Base-by-base conservation (phyloP, 2,113 vertebrate genomes). In the Gnathonemus longibarbis region DNA sequence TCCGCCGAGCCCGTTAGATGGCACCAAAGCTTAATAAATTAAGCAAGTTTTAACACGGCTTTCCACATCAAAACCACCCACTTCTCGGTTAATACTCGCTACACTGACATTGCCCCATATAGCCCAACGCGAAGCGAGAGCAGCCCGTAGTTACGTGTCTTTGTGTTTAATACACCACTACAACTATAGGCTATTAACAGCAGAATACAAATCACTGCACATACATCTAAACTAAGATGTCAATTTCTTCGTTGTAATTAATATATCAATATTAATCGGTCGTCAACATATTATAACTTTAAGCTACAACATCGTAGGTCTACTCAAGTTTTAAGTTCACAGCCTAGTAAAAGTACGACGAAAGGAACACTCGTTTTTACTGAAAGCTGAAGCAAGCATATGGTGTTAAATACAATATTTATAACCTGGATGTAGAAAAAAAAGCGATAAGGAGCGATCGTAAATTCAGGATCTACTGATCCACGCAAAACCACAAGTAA, bases 1-100 rank as follows among this genome's bases (percentile, higher is more conserved):
- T 90, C 52, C 21, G 19, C n/a, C 42, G 13, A 50, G 13, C 42
- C 88, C 92, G 84, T 90, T 89, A 86, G 92, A 87, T 91, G 91
- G 90, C 83, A 88, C 83, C 89, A 92, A 80, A 92, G 89, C 62
- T 84, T 86, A 87, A 48, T 48, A 86, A 83, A 91, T 77, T 62
- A 46, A 50, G 13, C 35, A 11, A 48, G 77, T 52, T 80, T 88
- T 24, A 49, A 17, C 9, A 89, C 39, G 10, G 15, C 84, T 46
- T 86, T 48, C 58, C 24, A 15, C 77, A 35, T 46, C 10, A 84
- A 45, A 46, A n/a, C n/a, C 27, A 27, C 45, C 35, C 21, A 21
- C 42, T 84, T 66, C 46, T 24, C 62, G 31, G 24, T 58, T 49
- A 74, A 66, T 39, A 31, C 66, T n/a, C 13, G 56, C 17, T 88